Evolutionary conservation across 2,888 invertebrate species (phyloP).

Genomic region (Girardia tigrina): DNA sequence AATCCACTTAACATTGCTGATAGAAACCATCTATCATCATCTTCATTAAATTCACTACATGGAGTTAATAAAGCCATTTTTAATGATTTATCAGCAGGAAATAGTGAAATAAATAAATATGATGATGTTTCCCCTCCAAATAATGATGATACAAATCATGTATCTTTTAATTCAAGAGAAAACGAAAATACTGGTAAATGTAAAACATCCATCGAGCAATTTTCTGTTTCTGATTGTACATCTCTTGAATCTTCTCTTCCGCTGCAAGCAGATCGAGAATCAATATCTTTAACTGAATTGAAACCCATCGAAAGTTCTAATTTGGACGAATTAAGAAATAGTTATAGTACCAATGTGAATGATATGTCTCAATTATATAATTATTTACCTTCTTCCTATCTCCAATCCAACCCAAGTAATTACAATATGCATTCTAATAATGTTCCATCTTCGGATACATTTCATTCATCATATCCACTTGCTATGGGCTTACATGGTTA

Average conservation of each 20-base stretch:
- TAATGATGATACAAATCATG: not conserved
- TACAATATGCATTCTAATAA: not conserved
- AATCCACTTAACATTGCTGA: not conserved
- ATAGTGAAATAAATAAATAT: not conserved
- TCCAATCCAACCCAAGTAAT: not conserved
- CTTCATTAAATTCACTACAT: not conserved
- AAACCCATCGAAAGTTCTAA: not conserved
- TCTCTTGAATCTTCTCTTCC: constrained; percentile 13
- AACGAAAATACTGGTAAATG: not conserved
- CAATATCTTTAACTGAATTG: not conserved
- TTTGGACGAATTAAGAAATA: constrained; percentile 18
- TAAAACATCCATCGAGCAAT: not conserved
- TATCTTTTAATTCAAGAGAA: not conserved
- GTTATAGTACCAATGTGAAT: not conserved
- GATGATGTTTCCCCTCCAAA: constrained; percentile 5
- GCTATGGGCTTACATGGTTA: constrained; percentile 14
- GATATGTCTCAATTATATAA: constrained; percentile 7
- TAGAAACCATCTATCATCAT: not conserved
- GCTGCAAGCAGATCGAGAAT: not conserved
- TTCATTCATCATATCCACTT: not conserved
- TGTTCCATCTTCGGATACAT: not conserved
- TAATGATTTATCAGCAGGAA: not conserved
- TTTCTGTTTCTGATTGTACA: constrained; percentile 7
- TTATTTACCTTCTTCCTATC: not conserved
- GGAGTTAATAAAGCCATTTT: not conserved